Evolutionary conservation across 1,140 invertebrate species (phyloP), one percentile per base, ranked within the genome.

Genomic region (Argopecten irradians): DNA sequence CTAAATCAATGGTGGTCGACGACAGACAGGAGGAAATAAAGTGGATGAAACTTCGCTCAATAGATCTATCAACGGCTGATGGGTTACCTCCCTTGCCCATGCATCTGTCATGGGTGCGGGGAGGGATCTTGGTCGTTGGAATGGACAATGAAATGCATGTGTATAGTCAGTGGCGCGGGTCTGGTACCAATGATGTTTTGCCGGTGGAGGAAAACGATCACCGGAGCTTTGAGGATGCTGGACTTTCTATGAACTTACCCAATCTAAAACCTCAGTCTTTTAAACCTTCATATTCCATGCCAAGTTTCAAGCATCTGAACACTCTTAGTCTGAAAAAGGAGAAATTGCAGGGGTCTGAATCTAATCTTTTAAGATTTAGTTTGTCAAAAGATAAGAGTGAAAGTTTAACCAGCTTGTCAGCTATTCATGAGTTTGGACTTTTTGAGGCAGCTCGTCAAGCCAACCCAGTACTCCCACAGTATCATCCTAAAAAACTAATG

Each of bases 91-190:
- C 99, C 0, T 95, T 99, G 22, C 99, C 99, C 0, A 99, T 99
- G 97, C 98, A 99, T 94, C 98, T 99, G 90, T 99, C 98, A 0
- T 99, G 99, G 99, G 99, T 99, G 0, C 96, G 99, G 39, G 98
- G 99, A 93, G 99, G 99, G 5, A 98, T 99, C 90, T 96, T 99
- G 5, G 98, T 99, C 0, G 98, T 99, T 8, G 99, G 99, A 34
- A 99, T 99, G 98, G 98, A 99, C 94, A 99, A 98, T 39, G 99
- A 99, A 95, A 99, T 99, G 98, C 98, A 99, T 93, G 98, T 99
- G 0, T 99, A 99, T 94, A 99, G 98, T 0, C 99, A 99, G 94
- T 99, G 99, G 99, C 93, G 92, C 36, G 93, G 92, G 82, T 91
- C 92, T 39, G 82, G 92, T 28, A 88, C 87, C 13, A 90, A 92